These are phyloP conservation scores for Gallirallus australis DNA, from an alignment of 2,797 vertebrate species.

Conservation along the genomic window DNA sequence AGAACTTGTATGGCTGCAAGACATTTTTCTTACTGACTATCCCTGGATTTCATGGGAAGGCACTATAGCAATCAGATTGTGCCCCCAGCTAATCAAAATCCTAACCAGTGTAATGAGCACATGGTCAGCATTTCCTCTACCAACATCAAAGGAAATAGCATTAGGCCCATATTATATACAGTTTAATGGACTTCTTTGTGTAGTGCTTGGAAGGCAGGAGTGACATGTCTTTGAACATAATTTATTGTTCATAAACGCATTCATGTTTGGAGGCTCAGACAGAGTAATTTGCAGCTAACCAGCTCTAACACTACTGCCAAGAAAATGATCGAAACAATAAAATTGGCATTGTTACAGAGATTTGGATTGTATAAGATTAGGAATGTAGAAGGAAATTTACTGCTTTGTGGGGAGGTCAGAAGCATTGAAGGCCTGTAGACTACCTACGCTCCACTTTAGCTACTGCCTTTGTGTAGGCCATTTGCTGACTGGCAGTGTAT, in stretches of 20 bases:
- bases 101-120: neutral
- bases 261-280: conserved; percentile 15
- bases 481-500: neutral
- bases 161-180: conserved; percentile 30
- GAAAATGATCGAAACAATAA: conserved; percentile 56
- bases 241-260: conserved; percentile 28
- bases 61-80: neutral
- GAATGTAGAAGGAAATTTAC: neutral
- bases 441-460: neutral
- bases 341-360: conserved; percentile 46
- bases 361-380: conserved; percentile 33
- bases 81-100: neutral
- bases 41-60: neutral
- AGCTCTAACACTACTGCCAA: conserved; percentile 37
- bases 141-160: conserved; percentile 29
- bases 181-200: conserved; percentile 40
- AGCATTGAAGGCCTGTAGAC: neutral
- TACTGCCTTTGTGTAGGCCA: neutral
- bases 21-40: neutral
- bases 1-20: neutral
- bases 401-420: neutral
- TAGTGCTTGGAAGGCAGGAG: neutral
- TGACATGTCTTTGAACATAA: conserved; percentile 51
- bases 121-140: neutral
- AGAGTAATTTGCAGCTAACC: conserved; percentile 49